Evolutionary conservation across 1,140 invertebrate species (phyloP), one percentile per base, ranked within the genome.

Genomic region (Drosophila bipectinata): DNA sequence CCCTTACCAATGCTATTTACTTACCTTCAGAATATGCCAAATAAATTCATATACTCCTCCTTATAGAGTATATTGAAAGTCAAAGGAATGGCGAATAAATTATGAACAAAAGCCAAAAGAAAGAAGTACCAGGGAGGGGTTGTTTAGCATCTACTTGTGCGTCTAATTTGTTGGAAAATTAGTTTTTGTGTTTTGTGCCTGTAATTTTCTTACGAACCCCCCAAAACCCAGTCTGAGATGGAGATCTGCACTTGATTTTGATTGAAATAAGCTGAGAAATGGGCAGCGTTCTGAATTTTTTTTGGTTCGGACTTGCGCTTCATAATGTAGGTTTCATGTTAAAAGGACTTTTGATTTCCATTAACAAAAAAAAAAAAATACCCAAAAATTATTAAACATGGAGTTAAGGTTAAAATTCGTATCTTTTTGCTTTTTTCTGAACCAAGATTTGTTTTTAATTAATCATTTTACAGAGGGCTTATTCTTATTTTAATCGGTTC

Each of bases 81-180:
- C 41, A 44, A 14, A 44, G 15, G 69, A 79, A 79, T 62, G 67
- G 77, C 81, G 82, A 81, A 85, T 84, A 84, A 85, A 84, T 84
- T 84, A 84, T 84, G 81, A 84, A 77, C 81, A 85, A 79, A 34
- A 28, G 56, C 45, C 21, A 34, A 37, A 44, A 48, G 10, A 48
- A 18, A 44, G 41, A 44, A 44, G 41, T 14, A 15, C 56, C 8
- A 4, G 15, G 44, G 3, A 32, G 41, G 37, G 55, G 55, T n/a
- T 62, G 63, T 41, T 44, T 39, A 53, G 39, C 47, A 68, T 72
- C 71, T 78, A 87, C 82, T 87, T 87, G 83, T 62, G 82, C 74
- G 78, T 72, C 82, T 87, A 87, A 87, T 87, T 87, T 87, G 82
- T 87, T 87, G 82, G 82, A 87, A 87, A 87, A 87, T 87, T 87